These are phyloP conservation scores for Corythaeola cristata DNA, from an alignment of 2,113 vertebrate species.

Conservation along the genomic window DNA sequence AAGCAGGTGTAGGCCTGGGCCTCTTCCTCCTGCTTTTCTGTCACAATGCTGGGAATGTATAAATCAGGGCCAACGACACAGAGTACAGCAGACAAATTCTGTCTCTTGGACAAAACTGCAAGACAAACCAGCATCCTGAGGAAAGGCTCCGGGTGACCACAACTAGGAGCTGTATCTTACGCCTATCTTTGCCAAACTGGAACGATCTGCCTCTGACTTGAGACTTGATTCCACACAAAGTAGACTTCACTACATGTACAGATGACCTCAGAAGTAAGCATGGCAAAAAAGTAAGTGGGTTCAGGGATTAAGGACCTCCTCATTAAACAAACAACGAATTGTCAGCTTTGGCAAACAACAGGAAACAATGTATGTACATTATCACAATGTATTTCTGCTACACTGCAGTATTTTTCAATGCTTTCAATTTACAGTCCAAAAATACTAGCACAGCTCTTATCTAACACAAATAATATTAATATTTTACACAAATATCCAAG, in stretches of 20 bases:
- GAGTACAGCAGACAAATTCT: not conserved
- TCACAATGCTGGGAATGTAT: not conserved
- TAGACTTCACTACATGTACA: not conserved
- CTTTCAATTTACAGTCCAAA: not conserved
- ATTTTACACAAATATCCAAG: not conserved
- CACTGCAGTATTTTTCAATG: not conserved
- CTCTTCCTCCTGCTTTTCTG: not conserved
- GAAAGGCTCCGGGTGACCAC: not conserved
- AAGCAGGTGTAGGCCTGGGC: no score
- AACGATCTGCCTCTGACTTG: not conserved
- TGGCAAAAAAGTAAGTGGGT: not conserved
- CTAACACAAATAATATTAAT: not conserved
- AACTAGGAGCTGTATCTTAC: not conserved
- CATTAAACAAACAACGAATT: not conserved
- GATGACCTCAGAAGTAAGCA: not conserved
- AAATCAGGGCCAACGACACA: no score
- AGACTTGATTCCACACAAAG: not conserved
- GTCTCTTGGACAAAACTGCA: not conserved
- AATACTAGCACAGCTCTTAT: not conserved
- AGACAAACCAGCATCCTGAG: not conserved
- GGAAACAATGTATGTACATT: not conserved
- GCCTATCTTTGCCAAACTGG: not conserved
- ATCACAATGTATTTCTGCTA: not conserved
- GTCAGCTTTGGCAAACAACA: not conserved
- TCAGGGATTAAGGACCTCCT: not conserved